Evolutionary conservation across 2,888 invertebrate genomes (phyloP).

Genomic region (Philopedon plagiatum): DNA sequence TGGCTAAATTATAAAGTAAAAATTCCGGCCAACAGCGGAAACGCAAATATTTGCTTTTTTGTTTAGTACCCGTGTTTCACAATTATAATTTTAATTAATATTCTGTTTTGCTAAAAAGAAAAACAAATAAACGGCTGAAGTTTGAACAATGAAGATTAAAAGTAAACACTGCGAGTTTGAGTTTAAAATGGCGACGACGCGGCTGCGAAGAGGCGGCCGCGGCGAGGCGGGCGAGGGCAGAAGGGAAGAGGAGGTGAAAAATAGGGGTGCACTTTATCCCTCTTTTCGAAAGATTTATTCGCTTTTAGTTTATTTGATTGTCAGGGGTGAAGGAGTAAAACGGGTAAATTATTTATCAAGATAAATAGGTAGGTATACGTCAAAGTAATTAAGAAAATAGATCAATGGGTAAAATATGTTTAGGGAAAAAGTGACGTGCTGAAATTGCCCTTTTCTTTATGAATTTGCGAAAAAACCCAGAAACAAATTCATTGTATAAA

Average conservation of each 20-base stretch:
- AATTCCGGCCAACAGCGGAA: constrained; percentile 45
- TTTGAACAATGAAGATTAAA: constrained; percentile 66
- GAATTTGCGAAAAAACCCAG: too few species aligned
- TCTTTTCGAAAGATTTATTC: constrained; percentile 41
- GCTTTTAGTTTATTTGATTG: constrained; percentile 42
- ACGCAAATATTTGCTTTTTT: constrained; percentile 55
- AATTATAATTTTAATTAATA: constrained; percentile 61
- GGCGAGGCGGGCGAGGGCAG: too few species aligned
- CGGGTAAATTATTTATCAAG: constrained; percentile 15
- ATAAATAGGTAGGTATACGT: background rate
- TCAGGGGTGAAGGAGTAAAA: constrained; percentile 28
- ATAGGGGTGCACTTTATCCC: constrained; percentile 44
- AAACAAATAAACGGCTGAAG: constrained; percentile 63
- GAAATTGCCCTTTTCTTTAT: too few species aligned
- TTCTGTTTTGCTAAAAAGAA: constrained; percentile 57
- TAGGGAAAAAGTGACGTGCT: background rate
- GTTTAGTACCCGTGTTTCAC: constrained; percentile 53
- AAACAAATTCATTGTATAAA: too few species aligned
- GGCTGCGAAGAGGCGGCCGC: constrained; percentile 39
- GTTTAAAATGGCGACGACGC: constrained; percentile 44
- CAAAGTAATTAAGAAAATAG: background rate
- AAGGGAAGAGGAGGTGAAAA: constrained; percentile 34
- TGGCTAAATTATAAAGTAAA: constrained; percentile 42
- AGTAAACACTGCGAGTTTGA: constrained; percentile 57
- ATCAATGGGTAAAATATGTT: background rate